phyloP scores from a whole-genome alignment of 2,888 invertebrate genomes.

The Chirona hameri region DNA sequence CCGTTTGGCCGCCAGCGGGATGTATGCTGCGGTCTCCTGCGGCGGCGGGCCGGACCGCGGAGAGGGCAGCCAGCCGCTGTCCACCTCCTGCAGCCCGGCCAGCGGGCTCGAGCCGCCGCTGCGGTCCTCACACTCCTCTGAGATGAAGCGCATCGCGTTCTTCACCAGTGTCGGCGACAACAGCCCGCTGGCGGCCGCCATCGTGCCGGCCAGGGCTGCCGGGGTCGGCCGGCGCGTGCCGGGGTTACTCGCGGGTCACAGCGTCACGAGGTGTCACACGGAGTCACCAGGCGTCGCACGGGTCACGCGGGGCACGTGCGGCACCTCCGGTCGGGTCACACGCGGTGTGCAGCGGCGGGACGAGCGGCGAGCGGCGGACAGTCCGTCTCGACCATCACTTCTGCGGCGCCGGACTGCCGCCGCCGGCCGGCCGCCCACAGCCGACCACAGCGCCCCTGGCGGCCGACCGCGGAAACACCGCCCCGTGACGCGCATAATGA shows the following conservation, averaged over 20 bases:
- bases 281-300: background rate
- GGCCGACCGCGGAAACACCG: background rate
- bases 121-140: background rate
- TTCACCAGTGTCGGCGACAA: conserved; percentile 1
- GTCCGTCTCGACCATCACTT: background rate
- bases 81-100: background rate
- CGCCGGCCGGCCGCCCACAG: background rate
- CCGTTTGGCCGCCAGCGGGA: conserved; percentile 6
- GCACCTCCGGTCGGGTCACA: background rate
- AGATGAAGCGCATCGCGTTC: background rate
- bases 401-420: background rate
- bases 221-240: background rate
- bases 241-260: background rate
- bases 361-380: background rate
- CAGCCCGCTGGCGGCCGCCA: background rate
- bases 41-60: background rate
- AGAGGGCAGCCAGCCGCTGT: background rate
- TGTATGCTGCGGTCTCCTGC: background rate
- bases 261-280: background rate
- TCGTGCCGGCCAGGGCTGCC: background rate
- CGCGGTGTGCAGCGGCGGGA: background rate
- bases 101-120: too few species aligned
- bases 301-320: background rate
- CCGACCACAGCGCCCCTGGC: conserved; percentile 7
- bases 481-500: background rate